Conservation (phyloP, 1,140 invertebrate genomes). For the Augochlora pura region DNA sequence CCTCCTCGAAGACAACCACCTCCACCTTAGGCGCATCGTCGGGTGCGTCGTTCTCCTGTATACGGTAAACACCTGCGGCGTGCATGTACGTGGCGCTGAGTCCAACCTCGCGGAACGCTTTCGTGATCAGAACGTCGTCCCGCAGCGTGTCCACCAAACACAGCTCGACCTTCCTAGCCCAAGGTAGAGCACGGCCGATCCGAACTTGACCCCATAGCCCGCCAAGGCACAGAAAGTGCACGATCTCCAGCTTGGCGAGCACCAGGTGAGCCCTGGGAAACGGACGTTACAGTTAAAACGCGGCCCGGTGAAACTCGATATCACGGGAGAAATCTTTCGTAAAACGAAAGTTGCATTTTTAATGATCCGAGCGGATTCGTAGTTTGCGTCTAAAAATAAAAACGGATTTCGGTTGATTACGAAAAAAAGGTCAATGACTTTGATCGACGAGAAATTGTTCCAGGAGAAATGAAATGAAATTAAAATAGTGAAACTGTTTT, state of each 20-base stretch:
- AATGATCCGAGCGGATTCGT: neutral
- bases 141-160: slow-evolving; percentile 72
- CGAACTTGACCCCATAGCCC: slow-evolving; percentile 75
- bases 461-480: no score
- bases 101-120: slow-evolving; percentile 71
- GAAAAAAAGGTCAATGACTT: no score
- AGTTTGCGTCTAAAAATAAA: no score
- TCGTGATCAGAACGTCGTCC: slow-evolving; percentile 72
- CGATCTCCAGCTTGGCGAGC: slow-evolving; percentile 68
- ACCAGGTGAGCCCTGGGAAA: slow-evolving; percentile 69
- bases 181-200: slow-evolving; percentile 72
- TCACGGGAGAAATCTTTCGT: neutral
- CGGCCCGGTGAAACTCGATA: slow-evolving; percentile 9
- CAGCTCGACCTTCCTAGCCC: slow-evolving; percentile 73
- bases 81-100: slow-evolving; percentile 71
- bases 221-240: slow-evolving; percentile 76
- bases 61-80: slow-evolving; percentile 69
- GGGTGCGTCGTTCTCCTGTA: slow-evolving; percentile 68
- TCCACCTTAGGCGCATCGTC: slow-evolving; percentile 70
- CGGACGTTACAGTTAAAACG: slow-evolving; percentile 4
- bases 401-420: no score
- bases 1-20: slow-evolving; percentile 71
- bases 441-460: no score
- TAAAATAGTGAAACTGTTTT: no score
- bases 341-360: slow-evolving; percentile 1